These are phyloP conservation scores for Sebastes variabilis DNA, from an alignment of 2,797 vertebrate genomes.

Conservation along the genomic window DNA sequence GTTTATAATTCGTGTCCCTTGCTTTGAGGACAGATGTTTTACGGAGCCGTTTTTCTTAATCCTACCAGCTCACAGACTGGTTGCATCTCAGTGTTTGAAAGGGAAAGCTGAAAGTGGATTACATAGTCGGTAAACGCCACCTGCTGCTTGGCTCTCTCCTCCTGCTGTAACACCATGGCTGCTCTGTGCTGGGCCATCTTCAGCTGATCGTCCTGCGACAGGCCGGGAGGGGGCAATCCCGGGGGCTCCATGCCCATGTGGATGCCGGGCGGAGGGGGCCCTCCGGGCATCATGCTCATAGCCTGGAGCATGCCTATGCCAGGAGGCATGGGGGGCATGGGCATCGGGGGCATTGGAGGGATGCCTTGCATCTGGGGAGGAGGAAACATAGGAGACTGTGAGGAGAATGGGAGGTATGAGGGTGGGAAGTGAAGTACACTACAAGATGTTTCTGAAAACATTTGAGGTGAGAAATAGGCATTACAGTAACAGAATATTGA, in stretches of 20 bases:
- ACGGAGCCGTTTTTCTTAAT: not conserved
- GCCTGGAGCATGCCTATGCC: constrained; percentile 85
- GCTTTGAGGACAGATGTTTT: not conserved
- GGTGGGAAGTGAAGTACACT: not conserved
- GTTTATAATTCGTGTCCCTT: not conserved
- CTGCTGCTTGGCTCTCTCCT: constrained; percentile 84
- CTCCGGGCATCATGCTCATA: constrained; percentile 87
- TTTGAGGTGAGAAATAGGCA: too few species aligned
- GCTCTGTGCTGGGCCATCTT: constrained; percentile 90
- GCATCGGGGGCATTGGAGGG: constrained; percentile 84
- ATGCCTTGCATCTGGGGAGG: constrained; percentile 74
- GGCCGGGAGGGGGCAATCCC: constrained; percentile 76
- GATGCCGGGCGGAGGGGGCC: constrained; percentile 83
- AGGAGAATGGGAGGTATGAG: rapidly evolving
- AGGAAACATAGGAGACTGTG: not conserved
- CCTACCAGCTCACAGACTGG: not conserved
- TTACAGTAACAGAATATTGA: too few species aligned
- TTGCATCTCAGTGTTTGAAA: not conserved
- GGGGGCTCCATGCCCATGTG: constrained; percentile 84
- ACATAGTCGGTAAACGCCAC: constrained; percentile 26
- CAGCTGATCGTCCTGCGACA: constrained; percentile 88
- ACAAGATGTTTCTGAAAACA: too few species aligned
- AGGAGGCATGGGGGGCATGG: constrained; percentile 81
- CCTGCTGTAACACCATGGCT: constrained; percentile 88
- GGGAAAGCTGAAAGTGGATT: not conserved